Evolutionary conservation across 30 jellyfish, hydroid and myxozoan genomes (phyloP).

Genomic region (Pelagia noctiluca): DNA sequence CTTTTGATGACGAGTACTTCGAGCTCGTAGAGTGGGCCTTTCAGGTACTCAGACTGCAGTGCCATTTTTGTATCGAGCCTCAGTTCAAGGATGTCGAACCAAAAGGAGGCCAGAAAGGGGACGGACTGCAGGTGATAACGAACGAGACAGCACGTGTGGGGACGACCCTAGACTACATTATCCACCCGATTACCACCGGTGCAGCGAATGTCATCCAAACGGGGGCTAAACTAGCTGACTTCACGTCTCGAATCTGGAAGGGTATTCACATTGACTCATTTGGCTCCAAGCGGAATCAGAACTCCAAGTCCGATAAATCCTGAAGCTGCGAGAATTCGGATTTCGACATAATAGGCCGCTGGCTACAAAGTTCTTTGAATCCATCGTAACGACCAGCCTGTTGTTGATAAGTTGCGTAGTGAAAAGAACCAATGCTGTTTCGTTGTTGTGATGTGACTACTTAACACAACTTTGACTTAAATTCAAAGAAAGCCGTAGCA

Average conservation of each 20-base stretch:
- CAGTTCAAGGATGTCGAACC: constrained; percentile 12
- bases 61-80: constrained; percentile 38
- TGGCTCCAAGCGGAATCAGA: constrained; percentile 17
- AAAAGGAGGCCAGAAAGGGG: constrained; percentile 3
- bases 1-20: constrained; percentile 65
- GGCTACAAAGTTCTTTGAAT: no score
- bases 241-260: constrained; percentile 66
- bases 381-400: background rate
- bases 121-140: constrained; percentile 49
- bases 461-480: no score
- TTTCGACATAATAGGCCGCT: no score
- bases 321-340: background rate
- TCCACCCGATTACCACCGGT: constrained; percentile 79
- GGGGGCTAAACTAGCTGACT: constrained; percentile 73
- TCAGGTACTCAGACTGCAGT: constrained; percentile 54
- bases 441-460: no score
- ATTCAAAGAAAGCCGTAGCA: no score
- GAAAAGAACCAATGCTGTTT: no score
- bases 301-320: constrained; percentile 8
- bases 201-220: constrained; percentile 79
- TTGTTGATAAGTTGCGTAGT: no score
- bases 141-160: constrained; percentile 77
- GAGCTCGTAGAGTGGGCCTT: constrained; percentile 76
- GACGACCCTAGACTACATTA: constrained; percentile 56
- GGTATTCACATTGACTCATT: constrained; percentile 66